Conservation (phyloP, 2,797 vertebrate species). For the Choloepus didactylus region DNA sequence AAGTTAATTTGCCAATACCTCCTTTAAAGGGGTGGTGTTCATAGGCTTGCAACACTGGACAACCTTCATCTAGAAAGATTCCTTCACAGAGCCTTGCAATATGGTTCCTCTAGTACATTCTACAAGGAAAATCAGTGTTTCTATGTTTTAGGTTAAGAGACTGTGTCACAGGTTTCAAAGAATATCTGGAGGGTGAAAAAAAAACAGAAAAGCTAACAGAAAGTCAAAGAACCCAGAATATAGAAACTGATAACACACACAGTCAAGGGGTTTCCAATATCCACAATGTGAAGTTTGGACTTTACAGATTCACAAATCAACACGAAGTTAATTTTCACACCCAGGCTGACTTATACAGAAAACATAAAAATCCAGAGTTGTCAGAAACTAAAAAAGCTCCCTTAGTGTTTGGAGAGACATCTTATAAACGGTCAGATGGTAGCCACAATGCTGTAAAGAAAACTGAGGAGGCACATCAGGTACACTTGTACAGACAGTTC, state of each 20-base stretch:
- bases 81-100: background rate
- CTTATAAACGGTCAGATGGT: background rate
- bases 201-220: background rate
- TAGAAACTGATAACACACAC: background rate
- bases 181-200: background rate
- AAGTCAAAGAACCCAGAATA: conserved; percentile 19
- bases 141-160: conserved; percentile 3
- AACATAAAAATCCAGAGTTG: conserved; percentile 1
- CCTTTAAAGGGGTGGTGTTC: background rate
- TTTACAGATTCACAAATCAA: conserved; percentile 33
- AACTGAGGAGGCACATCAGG: background rate
- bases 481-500: background rate
- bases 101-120: background rate
- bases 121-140: conserved; percentile 1
- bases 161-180: conserved; percentile 13
- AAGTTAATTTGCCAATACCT: background rate
- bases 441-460: background rate
- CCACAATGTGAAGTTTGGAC: background rate
- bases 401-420: background rate
- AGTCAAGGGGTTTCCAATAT: conserved; percentile 20
- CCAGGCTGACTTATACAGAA: conserved; percentile 7
- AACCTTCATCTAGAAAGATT: background rate
- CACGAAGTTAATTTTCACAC: conserved; percentile 55
- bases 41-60: background rate
- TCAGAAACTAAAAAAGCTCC: conserved; percentile 39